These are phyloP conservation scores for Acrobasis consociella DNA, from an alignment of 2,888 invertebrate genomes.

Conservation along the genomic window DNA sequence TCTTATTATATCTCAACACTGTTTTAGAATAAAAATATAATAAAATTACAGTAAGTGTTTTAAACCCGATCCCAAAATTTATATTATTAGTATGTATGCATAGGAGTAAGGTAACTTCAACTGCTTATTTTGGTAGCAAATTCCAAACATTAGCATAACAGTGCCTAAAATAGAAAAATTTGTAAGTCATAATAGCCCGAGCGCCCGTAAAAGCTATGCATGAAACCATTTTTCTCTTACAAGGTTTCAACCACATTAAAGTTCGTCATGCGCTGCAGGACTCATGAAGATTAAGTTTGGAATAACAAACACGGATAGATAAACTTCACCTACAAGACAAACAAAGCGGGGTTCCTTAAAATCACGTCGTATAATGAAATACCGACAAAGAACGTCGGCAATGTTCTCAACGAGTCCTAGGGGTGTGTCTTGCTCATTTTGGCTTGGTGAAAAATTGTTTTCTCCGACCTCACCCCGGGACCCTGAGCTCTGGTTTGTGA, in stretches of 20 bases:
- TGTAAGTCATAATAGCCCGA: constrained; percentile 13
- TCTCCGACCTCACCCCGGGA: constrained; percentile 47
- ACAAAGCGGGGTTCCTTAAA: constrained; percentile 44
- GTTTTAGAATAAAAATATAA: too few relatives aligned
- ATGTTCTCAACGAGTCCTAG: constrained; percentile 53
- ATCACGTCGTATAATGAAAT: constrained; percentile 57
- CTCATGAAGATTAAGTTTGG: constrained; percentile 29
- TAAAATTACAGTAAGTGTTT: too few relatives aligned
- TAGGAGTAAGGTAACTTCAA: too few relatives aligned
- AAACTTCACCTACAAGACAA: constrained; percentile 31
- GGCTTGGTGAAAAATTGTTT: constrained; percentile 75
- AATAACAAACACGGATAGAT: constrained; percentile 32
- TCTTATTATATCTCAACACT: too few relatives aligned
- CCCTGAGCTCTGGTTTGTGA: constrained; percentile 48
- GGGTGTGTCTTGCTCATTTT: constrained; percentile 75
- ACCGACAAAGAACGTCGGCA: constrained; percentile 50
- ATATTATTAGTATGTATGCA: too few relatives aligned
- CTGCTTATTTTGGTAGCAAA: background rate
- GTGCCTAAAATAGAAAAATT: constrained; percentile 19
- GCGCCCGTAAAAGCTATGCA: constrained; percentile 21
- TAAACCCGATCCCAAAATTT: too few relatives aligned
- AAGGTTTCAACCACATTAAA: constrained; percentile 26
- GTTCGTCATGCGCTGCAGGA: constrained; percentile 24
- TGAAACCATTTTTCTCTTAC: constrained; percentile 18
- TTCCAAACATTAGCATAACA: background rate